Evolutionary conservation across 2,888 invertebrate species (phyloP).

Genomic region (Xestia xanthographa): DNA sequence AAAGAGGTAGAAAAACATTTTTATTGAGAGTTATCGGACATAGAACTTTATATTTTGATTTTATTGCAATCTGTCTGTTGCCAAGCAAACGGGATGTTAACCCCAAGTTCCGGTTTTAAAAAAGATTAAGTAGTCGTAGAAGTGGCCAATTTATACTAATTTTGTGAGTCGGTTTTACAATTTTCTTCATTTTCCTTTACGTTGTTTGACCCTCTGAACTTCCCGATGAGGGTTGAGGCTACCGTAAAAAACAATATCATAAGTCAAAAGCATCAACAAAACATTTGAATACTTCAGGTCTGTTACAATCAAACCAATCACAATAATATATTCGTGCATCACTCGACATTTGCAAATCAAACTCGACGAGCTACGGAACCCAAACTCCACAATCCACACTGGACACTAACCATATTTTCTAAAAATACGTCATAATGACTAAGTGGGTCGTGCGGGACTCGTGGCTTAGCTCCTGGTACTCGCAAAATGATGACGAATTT

Average conservation of each 20-base stretch:
- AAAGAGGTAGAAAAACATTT: background rate
- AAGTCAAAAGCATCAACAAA: background rate
- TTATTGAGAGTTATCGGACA: slow-evolving; percentile 11
- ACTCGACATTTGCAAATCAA: background rate
- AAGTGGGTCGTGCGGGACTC: slow-evolving; percentile 34
- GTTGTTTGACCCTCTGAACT: background rate
- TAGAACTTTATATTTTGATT: slow-evolving; percentile 19
- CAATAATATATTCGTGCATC: background rate
- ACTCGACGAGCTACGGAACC: slow-evolving; percentile 28
- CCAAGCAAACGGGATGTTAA: background rate
- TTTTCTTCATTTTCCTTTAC: background rate
- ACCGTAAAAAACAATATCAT: background rate
- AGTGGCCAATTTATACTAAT: background rate
- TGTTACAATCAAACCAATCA: background rate
- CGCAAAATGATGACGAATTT: slow-evolving; percentile 10
- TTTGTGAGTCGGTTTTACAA: background rate
- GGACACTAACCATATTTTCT: background rate
- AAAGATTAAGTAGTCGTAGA: background rate
- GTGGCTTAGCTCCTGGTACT: slow-evolving; percentile 24
- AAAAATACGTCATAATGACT: background rate
- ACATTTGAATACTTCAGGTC: background rate
- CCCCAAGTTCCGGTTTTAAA: background rate
- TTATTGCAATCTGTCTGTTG: background rate
- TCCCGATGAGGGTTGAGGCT: too few species aligned
- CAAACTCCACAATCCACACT: too few species aligned